phyloP scores from a whole-genome alignment of 2,888 invertebrate species.

The Athalia rosae region DNA sequence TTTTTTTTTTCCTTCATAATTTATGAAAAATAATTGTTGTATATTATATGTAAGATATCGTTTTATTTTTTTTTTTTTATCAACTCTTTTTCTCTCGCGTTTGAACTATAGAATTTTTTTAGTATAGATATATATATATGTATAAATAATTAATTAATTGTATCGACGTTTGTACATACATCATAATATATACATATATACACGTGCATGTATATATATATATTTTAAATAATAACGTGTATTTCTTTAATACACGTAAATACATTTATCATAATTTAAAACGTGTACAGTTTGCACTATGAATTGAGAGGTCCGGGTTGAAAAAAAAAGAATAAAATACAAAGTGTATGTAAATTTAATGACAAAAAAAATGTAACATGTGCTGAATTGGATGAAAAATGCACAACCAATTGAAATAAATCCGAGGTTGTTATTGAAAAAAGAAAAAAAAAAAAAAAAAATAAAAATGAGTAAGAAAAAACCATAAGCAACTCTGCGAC shows the following conservation, averaged over 20 bases:
- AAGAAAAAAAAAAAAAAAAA: background rate
- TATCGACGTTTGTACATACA: background rate
- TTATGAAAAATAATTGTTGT: slow-evolving; percentile 7
- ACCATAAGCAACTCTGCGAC: no score
- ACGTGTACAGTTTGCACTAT: slow-evolving; percentile 39
- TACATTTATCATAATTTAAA: slow-evolving; percentile 13
- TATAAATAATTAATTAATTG: background rate
- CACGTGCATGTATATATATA: slow-evolving; percentile 11
- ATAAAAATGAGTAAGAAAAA: background rate
- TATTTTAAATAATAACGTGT: background rate
- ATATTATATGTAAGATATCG: background rate
- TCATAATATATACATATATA: slow-evolving; percentile 9
- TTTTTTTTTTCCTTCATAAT: background rate
- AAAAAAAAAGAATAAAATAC: background rate
- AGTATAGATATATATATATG: background rate
- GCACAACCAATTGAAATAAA: background rate
- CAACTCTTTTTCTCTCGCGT: background rate
- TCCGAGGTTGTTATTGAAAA: background rate
- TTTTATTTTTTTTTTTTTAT: no score
- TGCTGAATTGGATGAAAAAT: background rate
- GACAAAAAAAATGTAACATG: slow-evolving; percentile 7
- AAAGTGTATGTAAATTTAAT: background rate
- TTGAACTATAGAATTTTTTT: background rate
- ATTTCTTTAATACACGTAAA: slow-evolving; percentile 5
- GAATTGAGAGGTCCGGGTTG: background rate